phyloP scores from a whole-genome alignment of 2,113 vertebrate genomes.

The Gymnobelideus leadbeateri region DNA sequence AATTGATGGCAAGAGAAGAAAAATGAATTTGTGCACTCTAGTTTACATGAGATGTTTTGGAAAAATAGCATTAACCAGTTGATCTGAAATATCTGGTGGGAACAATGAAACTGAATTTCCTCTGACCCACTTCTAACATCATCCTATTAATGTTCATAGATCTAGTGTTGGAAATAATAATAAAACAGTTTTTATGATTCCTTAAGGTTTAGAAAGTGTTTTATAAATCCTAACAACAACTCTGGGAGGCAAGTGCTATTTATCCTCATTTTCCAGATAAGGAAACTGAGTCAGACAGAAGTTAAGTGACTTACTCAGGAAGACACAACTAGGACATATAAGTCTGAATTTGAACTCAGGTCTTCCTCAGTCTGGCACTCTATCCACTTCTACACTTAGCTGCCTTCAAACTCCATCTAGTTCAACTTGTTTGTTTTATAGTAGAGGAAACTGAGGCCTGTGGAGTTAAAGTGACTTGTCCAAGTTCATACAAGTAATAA shows the following conservation, averaged over 20 bases:
- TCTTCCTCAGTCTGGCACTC: background rate
- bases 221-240: too few species aligned
- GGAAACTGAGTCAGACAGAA: background rate
- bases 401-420: background rate
- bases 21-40: conserved; percentile 15
- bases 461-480: background rate
- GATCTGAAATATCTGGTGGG: background rate
- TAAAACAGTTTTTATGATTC: too few species aligned
- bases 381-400: background rate
- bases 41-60: conserved; percentile 6
- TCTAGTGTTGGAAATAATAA: too few species aligned
- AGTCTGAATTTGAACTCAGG: background rate
- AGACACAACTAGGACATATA: background rate
- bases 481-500: background rate
- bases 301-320: background rate
- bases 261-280: too few species aligned
- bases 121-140: conserved; percentile 11
- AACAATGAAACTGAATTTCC: conserved; percentile 31
- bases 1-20: conserved; percentile 31
- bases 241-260: too few species aligned
- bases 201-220: too few species aligned
- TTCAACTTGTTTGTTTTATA: background rate
- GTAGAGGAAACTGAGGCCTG: too few species aligned
- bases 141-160: background rate
- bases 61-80: conserved; percentile 22